Evolutionary conservation across 2,888 invertebrate species (phyloP), one percentile per base, ranked within the genome.

Genomic region (Onchidella celtica): DNA sequence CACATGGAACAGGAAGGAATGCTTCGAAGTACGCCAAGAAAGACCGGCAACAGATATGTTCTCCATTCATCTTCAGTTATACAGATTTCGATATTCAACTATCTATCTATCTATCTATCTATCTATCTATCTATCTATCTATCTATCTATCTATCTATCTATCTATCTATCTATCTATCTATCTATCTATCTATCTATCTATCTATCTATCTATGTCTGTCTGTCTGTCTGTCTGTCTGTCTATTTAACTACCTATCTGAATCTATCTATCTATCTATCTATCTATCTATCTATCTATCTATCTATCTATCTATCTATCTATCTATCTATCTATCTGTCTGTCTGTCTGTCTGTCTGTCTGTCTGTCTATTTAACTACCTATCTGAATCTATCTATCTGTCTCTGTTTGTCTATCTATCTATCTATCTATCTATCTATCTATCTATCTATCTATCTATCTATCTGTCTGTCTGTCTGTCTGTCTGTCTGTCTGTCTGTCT

Each of bases 391-490:
- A n/a, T n/a, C n/a, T n/a, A n/a, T n/a, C n/a, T n/a, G n/a, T n/a
- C n/a, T n/a, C n/a, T n/a, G n/a, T n/a, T n/a, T n/a, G n/a, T n/a
- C n/a, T n/a, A n/a, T n/a, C n/a, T n/a, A n/a, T n/a, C 61, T 61
- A n/a, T 61, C 61, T 61, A n/a, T 61, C 61, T 61, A 9, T 61
- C 61, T 61, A n/a, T 61, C 14, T 61, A 9, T 61, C 61, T 61
- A 9, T 61, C 61, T 61, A 9, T 61, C 61, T 61, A 9, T 61
- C n/a, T n/a, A n/a, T n/a, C n/a, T n/a, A n/a, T n/a, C n/a, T n/a
- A n/a, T n/a, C n/a, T n/a, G n/a, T n/a, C 61, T 61, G n/a, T n/a
- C n/a, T n/a, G n/a, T n/a, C n/a, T n/a, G n/a, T n/a, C n/a, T n/a
- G n/a, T n/a, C n/a, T n/a, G n/a, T n/a, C n/a, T n/a, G n/a, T n/a